Evolutionary conservation across 2,113 vertebrate genomes (phyloP).

Genomic region (Thunnus thynnus): DNA sequence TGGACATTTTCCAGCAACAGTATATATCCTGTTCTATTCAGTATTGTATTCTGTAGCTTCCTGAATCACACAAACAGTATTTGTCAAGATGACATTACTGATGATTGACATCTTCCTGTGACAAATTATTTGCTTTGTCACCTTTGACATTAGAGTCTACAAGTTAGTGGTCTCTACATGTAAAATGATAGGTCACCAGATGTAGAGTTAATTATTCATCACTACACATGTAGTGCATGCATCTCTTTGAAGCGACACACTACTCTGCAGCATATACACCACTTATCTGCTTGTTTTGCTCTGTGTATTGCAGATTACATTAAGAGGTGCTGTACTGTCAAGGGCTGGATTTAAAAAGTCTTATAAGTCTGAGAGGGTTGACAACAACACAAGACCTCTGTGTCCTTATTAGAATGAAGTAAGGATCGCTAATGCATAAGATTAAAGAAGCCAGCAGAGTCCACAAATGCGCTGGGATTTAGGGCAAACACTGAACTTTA

Average conservation of each 20-base stretch:
- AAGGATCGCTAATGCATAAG: constrained; percentile 63
- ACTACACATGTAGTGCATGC: constrained; percentile 25
- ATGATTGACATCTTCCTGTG: constrained; percentile 26
- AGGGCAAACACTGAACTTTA: constrained; percentile 41
- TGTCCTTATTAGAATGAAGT: constrained; percentile 54
- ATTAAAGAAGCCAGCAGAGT: constrained; percentile 57
- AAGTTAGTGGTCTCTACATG: constrained; percentile 41
- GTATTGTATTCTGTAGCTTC: not conserved
- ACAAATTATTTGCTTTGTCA: constrained; percentile 27
- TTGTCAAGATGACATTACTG: not conserved
- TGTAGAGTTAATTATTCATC: constrained; percentile 75
- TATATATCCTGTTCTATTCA: no score
- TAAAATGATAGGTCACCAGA: constrained; percentile 58
- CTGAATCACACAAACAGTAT: not conserved
- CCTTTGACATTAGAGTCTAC: constrained; percentile 36
- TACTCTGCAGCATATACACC: not conserved
- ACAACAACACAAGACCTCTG: constrained; percentile 55
- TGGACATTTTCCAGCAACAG: not conserved
- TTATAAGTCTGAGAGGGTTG: constrained; percentile 23
- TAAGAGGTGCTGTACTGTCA: constrained; percentile 22
- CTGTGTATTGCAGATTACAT: constrained; percentile 20
- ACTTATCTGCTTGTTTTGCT: constrained; percentile 32
- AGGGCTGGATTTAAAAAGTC: constrained; percentile 49
- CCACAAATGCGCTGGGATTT: constrained; percentile 55
- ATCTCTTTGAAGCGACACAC: constrained; percentile 15